Base-by-base conservation (phyloP, 2,113 vertebrate genomes). In the Eonycteris spelaea region DNA sequence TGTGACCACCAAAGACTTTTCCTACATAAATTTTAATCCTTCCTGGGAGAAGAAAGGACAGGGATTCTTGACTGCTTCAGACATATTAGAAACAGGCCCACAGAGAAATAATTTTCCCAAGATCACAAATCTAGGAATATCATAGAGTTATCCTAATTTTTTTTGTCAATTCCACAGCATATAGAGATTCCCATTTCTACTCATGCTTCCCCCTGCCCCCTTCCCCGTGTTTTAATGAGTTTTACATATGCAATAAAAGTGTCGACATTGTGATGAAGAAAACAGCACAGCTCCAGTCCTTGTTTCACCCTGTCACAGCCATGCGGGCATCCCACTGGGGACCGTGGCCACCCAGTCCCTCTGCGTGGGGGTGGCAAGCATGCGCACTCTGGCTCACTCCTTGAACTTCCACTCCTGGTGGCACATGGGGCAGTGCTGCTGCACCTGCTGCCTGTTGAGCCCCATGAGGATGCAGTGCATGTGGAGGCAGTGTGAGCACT, bases 381-480 rank as follows among this genome's bases (percentile, higher is more conserved):
- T 4, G 5, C 6, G 45, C 5, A n/a, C 26, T 0, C 7, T 51
- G 48, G 1, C 15, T 99, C 98, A 99, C 97, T 99, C 99, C 94
- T 99, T 99, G 97, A 99, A 99, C 97, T 99, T 99, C 99, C 99
- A 99, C 97, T 99, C 99, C 98, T 99, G 99, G 14, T 99, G 99
- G 96, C 99, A 99, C 99, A 99, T 99, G 75, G 99, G 99, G 63
- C 99, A 99, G 98, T 99, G 99, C 98, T 99, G 99, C 98, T 99
- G 99, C 48, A 99, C 99, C 97, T 99, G 99, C 99, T 99, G 99
- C 0, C 99, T 40, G 97, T 99, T 99, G 48, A 99, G 99, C 99
- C 99, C 99, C 97, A 99, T 99, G 97, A 99, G 98, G 98, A 99
- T 99, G 98, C 99, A 99, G 97, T 99, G 99, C 99, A 99, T 99